Conservation (phyloP, 2,888 invertebrate genomes). For the Brachylomia viminalis region DNA sequence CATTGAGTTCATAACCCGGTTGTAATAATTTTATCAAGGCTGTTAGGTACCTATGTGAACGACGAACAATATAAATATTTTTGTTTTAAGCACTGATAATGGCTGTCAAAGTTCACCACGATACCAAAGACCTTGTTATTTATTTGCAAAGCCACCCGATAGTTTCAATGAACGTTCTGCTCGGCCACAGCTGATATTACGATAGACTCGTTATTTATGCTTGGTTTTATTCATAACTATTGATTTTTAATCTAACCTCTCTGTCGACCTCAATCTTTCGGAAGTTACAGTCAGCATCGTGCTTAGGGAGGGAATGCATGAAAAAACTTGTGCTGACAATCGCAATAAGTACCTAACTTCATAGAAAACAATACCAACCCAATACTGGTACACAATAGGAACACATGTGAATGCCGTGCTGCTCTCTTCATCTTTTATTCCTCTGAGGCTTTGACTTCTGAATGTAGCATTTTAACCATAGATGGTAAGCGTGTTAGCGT, state of each 20-base stretch:
- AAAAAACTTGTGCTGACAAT: no score
- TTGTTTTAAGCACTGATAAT: slow-evolving; percentile 78
- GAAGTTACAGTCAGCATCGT: neutral
- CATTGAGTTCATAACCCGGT: slow-evolving; percentile 71
- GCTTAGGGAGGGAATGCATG: no score
- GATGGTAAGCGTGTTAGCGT: neutral
- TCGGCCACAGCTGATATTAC: slow-evolving; percentile 39
- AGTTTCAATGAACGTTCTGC: slow-evolving; percentile 52
- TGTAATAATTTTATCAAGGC: slow-evolving; percentile 71
- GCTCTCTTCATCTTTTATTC: neutral
- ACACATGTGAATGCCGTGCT: neutral
- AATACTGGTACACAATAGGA: neutral
- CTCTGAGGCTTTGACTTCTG: neutral
- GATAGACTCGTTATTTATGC: neutral
- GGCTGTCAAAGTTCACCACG: slow-evolving; percentile 82
- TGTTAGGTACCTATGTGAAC: slow-evolving; percentile 64
- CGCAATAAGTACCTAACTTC: no score
- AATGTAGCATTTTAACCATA: neutral
- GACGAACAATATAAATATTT: slow-evolving; percentile 80
- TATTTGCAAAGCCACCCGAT: slow-evolving; percentile 72
- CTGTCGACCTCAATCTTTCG: neutral
- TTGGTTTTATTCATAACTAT: neutral
- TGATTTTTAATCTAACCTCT: neutral
- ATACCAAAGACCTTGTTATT: slow-evolving; percentile 78
- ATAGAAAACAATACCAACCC: neutral